Conservation (phyloP, 2,113 vertebrate genomes). For the Setophaga coronata region DNA sequence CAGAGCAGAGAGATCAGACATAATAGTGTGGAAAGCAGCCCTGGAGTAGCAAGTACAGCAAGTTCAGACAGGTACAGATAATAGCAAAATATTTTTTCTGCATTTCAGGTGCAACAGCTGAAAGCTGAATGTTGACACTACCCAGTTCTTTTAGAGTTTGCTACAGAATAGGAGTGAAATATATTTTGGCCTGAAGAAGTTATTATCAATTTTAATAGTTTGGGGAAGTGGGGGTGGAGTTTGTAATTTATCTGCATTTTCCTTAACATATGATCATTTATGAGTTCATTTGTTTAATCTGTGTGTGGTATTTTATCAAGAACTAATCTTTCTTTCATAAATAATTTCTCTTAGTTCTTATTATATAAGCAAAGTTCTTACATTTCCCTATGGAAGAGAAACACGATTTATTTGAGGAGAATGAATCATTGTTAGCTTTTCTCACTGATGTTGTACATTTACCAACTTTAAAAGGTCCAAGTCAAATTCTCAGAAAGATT, state of each 20-base stretch:
- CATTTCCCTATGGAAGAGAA: not conserved
- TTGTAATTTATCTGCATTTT: not conserved
- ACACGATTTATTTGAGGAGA: not conserved
- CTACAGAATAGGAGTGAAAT: not conserved
- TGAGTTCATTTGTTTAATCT: not conserved
- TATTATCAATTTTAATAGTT: not conserved
- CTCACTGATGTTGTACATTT: not conserved
- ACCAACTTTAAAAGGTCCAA: not conserved
- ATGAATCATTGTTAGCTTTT: not conserved
- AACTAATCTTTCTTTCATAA: not conserved
- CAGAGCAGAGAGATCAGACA: not conserved
- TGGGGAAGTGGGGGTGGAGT: rapidly evolving
- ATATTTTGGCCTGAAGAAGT: not conserved
- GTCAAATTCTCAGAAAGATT: not conserved
- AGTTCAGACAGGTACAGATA: slow-evolving; percentile 13
- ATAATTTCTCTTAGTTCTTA: not conserved
- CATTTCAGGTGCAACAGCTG: not conserved
- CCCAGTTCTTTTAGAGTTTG: not conserved
- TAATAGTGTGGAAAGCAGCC: not conserved
- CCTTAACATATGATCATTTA: not conserved
- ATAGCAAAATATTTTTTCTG: not conserved
- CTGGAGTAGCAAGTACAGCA: not conserved
- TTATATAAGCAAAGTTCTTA: not conserved
- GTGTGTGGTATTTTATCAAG: not conserved
- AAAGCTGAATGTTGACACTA: not conserved